Conservation (phyloP, 2,113 vertebrate species). For the Thinocorus orbignyianus region DNA sequence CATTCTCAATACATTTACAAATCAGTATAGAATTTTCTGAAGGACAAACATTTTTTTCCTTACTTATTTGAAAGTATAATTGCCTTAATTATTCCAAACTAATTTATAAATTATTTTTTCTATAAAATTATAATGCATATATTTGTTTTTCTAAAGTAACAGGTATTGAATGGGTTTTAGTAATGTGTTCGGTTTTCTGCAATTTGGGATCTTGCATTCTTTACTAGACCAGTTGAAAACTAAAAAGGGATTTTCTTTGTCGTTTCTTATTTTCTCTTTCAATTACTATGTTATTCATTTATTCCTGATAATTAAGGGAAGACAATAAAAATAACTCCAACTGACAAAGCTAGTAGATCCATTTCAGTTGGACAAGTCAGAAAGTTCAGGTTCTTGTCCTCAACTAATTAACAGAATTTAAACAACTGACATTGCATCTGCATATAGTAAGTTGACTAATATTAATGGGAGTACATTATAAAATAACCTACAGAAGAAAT, state of each 20-base stretch:
- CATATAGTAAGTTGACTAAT: neutral
- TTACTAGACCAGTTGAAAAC: neutral
- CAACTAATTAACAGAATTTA: neutral
- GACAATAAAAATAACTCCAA: neutral
- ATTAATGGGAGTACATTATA: neutral
- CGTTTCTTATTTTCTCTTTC: neutral
- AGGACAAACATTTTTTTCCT: neutral
- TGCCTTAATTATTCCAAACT: neutral
- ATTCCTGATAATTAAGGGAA: neutral
- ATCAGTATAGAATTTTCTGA: neutral
- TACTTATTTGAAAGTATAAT: neutral
- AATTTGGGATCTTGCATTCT: neutral
- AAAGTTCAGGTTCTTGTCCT: neutral
- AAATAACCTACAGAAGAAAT: neutral
- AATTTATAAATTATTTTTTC: neutral
- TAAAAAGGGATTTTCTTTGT: neutral
- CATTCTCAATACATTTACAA: neutral
- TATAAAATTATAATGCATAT: neutral
- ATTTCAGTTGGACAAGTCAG: neutral
- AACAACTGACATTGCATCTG: neutral
- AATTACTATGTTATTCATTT: neutral
- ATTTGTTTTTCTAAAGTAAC: neutral
- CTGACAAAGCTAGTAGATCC: neutral
- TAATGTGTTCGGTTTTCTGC: neutral
- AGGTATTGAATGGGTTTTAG: neutral